Percentiles rank a stretch among this genome's conserved stretches.
Conservation (phyloP, 1,140 invertebrate species). For the Dryas iulia region DNA sequence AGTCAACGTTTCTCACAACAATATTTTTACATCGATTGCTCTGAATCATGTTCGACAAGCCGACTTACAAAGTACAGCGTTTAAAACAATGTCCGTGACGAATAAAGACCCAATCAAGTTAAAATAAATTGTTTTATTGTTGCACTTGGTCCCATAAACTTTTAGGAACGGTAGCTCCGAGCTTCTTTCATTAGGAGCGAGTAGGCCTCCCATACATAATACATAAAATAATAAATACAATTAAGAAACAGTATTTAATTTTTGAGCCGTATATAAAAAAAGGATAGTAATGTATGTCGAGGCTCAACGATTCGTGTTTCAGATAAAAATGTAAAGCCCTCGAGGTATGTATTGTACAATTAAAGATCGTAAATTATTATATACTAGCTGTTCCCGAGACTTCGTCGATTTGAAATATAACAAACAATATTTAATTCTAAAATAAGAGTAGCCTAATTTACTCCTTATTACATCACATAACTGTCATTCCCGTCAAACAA, state of each 20-base stretch:
- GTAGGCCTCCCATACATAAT: slow-evolving; percentile 26
- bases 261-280: slow-evolving; percentile 6
- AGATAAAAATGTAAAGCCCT: background rate
- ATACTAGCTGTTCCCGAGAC: background rate
- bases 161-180: slow-evolving; percentile 40
- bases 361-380: background rate
- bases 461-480: no score
- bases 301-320: background rate
- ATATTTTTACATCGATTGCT: slow-evolving; percentile 58
- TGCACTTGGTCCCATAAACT: slow-evolving; percentile 53
- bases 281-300: background rate
- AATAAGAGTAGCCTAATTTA: no score
- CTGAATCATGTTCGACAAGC: slow-evolving; percentile 36
- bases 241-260: slow-evolving; percentile 24
- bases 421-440: no score
- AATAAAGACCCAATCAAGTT: slow-evolving; percentile 63
- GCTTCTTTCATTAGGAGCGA: slow-evolving; percentile 17
- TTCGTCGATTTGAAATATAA: no score
- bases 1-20: slow-evolving; percentile 63
- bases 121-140: slow-evolving; percentile 68
- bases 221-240: slow-evolving; percentile 39
- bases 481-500: no score
- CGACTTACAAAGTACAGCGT: slow-evolving; percentile 56
- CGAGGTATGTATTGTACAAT: background rate
- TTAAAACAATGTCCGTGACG: slow-evolving; percentile 51